Percentiles rank a stretch among this genome's conserved stretches.
These are phyloP conservation scores for Drosophila repleta DNA, from an alignment of 1,140 invertebrate genomes.

Conservation along the genomic window DNA sequence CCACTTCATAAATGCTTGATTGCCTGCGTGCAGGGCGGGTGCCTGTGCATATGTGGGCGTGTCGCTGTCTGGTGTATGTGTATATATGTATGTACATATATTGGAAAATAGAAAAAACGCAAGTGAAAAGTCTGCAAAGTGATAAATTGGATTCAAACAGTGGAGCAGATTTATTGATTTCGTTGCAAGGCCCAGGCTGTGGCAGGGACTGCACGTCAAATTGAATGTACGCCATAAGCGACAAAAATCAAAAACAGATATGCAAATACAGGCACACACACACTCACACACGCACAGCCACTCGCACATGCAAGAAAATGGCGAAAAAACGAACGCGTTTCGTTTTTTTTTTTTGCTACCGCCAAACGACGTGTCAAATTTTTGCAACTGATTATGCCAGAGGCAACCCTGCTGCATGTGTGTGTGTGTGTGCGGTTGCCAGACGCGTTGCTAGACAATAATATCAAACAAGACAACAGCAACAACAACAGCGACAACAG, in stretches of 20 bases:
- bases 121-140: conserved; percentile 61
- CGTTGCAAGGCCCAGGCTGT: conserved; percentile 25
- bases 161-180: conserved; percentile 82
- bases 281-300: conserved; percentile 18
- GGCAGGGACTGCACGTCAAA: conserved; percentile 54
- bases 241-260: conserved; percentile 82
- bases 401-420: conserved; percentile 28
- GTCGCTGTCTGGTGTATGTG: conserved; percentile 18
- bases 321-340: conserved; percentile 24
- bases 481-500: conserved; percentile 35
- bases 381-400: conserved; percentile 76
- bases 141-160: conserved; percentile 82
- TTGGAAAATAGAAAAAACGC: conserved; percentile 8
- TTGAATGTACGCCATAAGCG: conserved; percentile 76
- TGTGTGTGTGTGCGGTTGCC: conserved; percentile 37
- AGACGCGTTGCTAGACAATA: conserved; percentile 78
- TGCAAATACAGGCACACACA: conserved; percentile 62
- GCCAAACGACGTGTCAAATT: conserved; percentile 66
- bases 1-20: conserved; percentile 62
- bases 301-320: conserved; percentile 30
- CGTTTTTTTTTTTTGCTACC: conserved; percentile 36
- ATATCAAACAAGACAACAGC: conserved; percentile 72
- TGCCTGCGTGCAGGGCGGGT: conserved; percentile 13
- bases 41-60: conserved; percentile 26
- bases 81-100: neutral